A percentile compares a stretch with the other conserved stretches of the same genome.
These are phyloP conservation scores for Oryzaephilus surinamensis DNA, from an alignment of 1,140 invertebrate genomes.

Conservation along the genomic window DNA sequence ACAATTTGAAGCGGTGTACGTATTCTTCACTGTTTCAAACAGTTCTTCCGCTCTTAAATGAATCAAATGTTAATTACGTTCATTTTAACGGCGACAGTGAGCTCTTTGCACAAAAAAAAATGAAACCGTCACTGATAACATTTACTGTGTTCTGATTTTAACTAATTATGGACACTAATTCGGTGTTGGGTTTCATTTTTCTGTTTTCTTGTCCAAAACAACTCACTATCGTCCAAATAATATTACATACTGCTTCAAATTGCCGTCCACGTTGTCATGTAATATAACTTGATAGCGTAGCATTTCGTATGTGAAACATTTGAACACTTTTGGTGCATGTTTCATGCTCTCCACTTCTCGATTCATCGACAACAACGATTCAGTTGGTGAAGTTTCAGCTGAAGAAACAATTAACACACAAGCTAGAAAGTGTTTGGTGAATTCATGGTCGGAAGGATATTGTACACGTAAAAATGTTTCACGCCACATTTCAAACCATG, in stretches of 20 bases:
- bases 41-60: slow-evolving; percentile 63
- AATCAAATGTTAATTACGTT: slow-evolving; percentile 6
- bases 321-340: slow-evolving; percentile 72
- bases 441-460: slow-evolving; percentile 90
- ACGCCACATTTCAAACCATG: slow-evolving; percentile 96
- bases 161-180: too few species aligned
- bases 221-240: background rate
- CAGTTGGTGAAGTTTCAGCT: slow-evolving; percentile 65
- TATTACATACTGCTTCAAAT: slow-evolving; percentile 19
- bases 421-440: slow-evolving; percentile 84
- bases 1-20: slow-evolving; percentile 74
- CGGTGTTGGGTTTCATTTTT: too few species aligned
- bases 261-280: slow-evolving; percentile 52
- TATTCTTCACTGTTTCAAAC: slow-evolving; percentile 74
- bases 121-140: too few species aligned
- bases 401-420: slow-evolving; percentile 83
- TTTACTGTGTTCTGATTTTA: too few species aligned
- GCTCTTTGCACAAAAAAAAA: too few species aligned
- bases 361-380: too few species aligned
- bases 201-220: too few species aligned
- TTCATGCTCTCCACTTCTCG: too few species aligned
- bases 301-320: slow-evolving; percentile 82
- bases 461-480: slow-evolving; percentile 83
- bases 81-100: too few species aligned
- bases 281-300: slow-evolving; percentile 84